A percentile compares a stretch with the other conserved stretches of the same genome.
Conservation (phyloP, 1,140 invertebrate genomes). For the Drosophila virilis region DNA sequence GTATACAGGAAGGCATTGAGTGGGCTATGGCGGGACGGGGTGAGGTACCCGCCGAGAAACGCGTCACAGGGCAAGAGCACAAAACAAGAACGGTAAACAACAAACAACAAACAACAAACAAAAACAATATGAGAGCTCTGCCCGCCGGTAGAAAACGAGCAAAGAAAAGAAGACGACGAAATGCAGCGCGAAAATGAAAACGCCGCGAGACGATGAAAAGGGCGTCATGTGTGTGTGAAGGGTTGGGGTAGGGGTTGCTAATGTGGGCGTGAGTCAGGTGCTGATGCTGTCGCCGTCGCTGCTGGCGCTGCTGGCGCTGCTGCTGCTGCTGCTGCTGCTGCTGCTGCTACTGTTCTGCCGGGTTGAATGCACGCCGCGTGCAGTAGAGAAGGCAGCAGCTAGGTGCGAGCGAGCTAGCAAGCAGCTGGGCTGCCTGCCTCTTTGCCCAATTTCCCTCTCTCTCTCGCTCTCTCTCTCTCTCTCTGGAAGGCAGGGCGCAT, state of each 20-base stretch:
- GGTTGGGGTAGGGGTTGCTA: slow-evolving; percentile 11
- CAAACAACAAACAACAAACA: slow-evolving; percentile 12
- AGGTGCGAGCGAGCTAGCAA: slow-evolving; percentile 37
- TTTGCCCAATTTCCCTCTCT: not conserved
- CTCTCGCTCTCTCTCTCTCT: slow-evolving; percentile 12
- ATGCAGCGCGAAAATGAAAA: slow-evolving; percentile 55
- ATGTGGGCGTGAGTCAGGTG: slow-evolving; percentile 42
- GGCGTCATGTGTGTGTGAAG: slow-evolving; percentile 21
- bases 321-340: slow-evolving; percentile 31
- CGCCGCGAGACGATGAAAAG: slow-evolving; percentile 27
- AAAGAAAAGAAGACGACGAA: slow-evolving; percentile 35
- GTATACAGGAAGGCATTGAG: not conserved
- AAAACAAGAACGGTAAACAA: slow-evolving; percentile 42
- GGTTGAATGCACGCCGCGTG: slow-evolving; percentile 74
- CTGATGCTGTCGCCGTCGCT: slow-evolving; percentile 7
- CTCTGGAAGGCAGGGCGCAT: slow-evolving; percentile 27
- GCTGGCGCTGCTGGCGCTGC: slow-evolving; percentile 25
- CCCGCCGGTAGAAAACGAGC: slow-evolving; percentile 47
- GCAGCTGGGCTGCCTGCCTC: slow-evolving; percentile 28
- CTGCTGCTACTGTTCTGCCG: slow-evolving; percentile 55
- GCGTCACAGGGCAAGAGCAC: slow-evolving; percentile 10
- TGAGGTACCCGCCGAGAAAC: not conserved
- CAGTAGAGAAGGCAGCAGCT: slow-evolving; percentile 23
- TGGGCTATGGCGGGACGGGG: not conserved
- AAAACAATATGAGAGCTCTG: slow-evolving; percentile 37